Conservation (phyloP, 2,888 invertebrate genomes). For the Phyllotreta striolata region DNA sequence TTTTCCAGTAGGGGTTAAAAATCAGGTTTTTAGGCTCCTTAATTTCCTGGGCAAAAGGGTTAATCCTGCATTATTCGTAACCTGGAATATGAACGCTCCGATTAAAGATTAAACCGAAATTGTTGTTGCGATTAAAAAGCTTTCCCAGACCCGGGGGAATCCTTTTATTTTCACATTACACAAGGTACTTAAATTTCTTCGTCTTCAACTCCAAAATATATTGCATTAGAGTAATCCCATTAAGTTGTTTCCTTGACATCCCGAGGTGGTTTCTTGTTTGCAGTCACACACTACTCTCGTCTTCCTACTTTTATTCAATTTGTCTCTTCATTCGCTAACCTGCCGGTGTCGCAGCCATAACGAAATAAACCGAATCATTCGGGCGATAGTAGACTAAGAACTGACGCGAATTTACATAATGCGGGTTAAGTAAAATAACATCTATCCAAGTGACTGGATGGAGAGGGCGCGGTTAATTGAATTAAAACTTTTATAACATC, state of each 20-base stretch:
- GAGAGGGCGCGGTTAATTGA: no score
- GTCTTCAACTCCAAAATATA: conserved; percentile 16
- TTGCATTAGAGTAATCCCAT: conserved; percentile 25
- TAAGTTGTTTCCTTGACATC: conserved; percentile 26
- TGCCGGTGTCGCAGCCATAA: conserved; percentile 1
- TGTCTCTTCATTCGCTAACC: conserved; percentile 9
- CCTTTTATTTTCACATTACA: background rate
- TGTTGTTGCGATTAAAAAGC: no score
- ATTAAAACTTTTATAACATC: no score
- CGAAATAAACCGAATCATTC: conserved; percentile 5
- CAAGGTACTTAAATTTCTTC: conserved; percentile 8
- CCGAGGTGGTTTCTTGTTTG: conserved; percentile 28
- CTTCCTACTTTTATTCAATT: conserved; percentile 22
- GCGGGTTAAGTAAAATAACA: conserved; percentile 1
- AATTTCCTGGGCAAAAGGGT: no score
- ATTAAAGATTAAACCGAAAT: no score
- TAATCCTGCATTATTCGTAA: no score
- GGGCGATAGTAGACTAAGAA: background rate
- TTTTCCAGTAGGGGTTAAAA: no score
- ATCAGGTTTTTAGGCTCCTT: no score
- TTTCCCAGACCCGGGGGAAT: no score
- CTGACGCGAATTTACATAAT: conserved; percentile 4
- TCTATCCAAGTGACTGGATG: background rate
- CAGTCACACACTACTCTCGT: conserved; percentile 20
- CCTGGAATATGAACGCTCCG: no score